Evolutionary conservation across 2,888 invertebrate genomes (phyloP), one percentile per base, ranked within the genome.

Genomic region (Callyntrura sp.): DNA sequence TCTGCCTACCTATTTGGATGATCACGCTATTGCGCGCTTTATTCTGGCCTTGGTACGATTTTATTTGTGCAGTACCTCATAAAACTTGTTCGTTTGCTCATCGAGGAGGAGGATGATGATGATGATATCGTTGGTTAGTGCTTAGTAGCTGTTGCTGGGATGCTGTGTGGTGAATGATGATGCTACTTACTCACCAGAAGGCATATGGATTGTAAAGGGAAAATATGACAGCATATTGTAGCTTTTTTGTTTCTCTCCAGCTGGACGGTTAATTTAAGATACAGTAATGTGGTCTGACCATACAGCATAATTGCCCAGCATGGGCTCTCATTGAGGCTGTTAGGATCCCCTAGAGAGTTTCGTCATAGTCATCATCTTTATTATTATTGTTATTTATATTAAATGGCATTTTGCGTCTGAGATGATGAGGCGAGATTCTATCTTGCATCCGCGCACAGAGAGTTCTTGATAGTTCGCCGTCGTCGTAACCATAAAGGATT

Each of bases 201-300:
- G 82, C 45, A n/a, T n/a, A n/a, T n/a, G n/a, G n/a, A n/a, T n/a
- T n/a, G n/a, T n/a, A n/a, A n/a, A n/a, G n/a, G n/a, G n/a, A n/a
- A n/a, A 45, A 84, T 51, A 68, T 25, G 65, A 68, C 65, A 48
- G 68, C 78, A 84, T 78, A 79, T 89, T 79, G 89, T 23, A 79
- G 35, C 51, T 65, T 76, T 76, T 81, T 82, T 81, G 78, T 89
- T 89, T 89, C 84, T 25, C n/a, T 88, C 88, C 89, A 89, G 89
- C 84, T 89, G 88, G 78, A 78, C 43, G 45, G 83, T 83, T 88
- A 83, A 83, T 82, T 83, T 65, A 62, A 60, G 83, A 57, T 82
- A 88, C n/a, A n/a, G 48, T 17, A 48, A n/a, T 68, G 84, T 65
- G 17, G 57, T 9, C 20, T 82, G 81, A 9, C 11, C 60, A 82